Evolutionary conservation across 2,113 vertebrate genomes (phyloP), one percentile per base, ranked within the genome.

Genomic region (Perccottus glenii): DNA sequence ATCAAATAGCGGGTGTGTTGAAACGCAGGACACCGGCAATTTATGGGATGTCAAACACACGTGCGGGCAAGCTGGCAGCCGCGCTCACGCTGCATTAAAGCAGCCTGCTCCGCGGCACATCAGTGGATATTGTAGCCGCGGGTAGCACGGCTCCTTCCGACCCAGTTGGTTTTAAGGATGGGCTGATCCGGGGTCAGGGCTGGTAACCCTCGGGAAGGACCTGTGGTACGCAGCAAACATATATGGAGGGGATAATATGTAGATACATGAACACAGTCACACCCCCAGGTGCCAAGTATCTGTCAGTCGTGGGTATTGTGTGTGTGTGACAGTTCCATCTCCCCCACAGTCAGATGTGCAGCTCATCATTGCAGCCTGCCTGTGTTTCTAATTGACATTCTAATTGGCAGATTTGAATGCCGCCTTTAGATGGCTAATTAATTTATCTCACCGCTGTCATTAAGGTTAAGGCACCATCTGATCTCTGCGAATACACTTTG

Each of bases 41-140:
- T 95, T 95, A 93, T 94, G 94, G 94, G 93, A 94, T 93, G 94
- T 96, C 94, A 95, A 93, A 94, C 94, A 94, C 94, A 93, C 93
- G 90, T 75, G 67, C 27, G 68, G 77, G 69, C 70, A 58, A 73
- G 62, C 93, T 93, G 91, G 93, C 93, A 92, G 95, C 92, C 94
- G 94, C 93, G 92, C 93, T 95, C 94, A 94, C 91, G 94, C 92
- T 88, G 72, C 63, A 49, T 62, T 59, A 71, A 70, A 64, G 51
- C 57, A 35, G 58, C 56, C 64, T 36, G 55, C 58, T 2, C 55
- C 8, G 50, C n/a, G 45, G 32, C 46, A 58, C 53, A 74, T 76
- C 50, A 43, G 48, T 55, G 5, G 66, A 65, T 76, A 58, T 9
- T 55, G 64, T 78, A 64, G 70, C 82, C 40, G 40, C 32, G 67